Evolutionary conservation across 1,140 invertebrate genomes (phyloP).

Genomic region (Nixonia krombeini): DNA sequence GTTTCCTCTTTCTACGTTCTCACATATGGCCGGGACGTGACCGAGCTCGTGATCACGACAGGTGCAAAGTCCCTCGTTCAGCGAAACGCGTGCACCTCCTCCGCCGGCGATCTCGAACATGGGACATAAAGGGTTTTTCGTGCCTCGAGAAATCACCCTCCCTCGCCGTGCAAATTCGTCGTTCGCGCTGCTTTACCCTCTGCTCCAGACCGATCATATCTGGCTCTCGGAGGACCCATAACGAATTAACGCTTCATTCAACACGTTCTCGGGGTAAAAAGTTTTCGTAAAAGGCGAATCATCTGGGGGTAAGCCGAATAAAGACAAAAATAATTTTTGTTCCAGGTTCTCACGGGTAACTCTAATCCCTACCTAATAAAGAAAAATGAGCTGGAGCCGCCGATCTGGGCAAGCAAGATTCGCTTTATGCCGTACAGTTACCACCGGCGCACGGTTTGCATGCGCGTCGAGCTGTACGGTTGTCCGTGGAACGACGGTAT

Average conservation of each 20-base stretch:
- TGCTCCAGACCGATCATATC: no score
- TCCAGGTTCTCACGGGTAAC: slow-evolving; percentile 84
- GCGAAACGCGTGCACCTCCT: slow-evolving; percentile 30
- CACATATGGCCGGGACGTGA: slow-evolving; percentile 59
- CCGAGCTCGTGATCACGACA: slow-evolving; percentile 54
- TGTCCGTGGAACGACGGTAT: slow-evolving; percentile 79
- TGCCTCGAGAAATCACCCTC: slow-evolving; percentile 29
- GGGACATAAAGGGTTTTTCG: slow-evolving; percentile 30
- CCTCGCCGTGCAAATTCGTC: slow-evolving; percentile 33
- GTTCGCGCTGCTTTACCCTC: no score
- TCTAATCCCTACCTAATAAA: slow-evolving; percentile 86
- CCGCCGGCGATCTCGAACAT: slow-evolving; percentile 27
- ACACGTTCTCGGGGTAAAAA: no score
- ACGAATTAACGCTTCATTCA: no score
- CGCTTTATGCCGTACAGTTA: slow-evolving; percentile 88
- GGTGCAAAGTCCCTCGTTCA: slow-evolving; percentile 52
- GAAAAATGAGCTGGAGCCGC: slow-evolving; percentile 81
- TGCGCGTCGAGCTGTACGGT: slow-evolving; percentile 87
- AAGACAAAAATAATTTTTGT: slow-evolving; percentile 5
- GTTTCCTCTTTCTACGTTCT: slow-evolving; percentile 52
- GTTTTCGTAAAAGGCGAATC: no score
- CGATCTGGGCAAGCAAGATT: slow-evolving; percentile 84
- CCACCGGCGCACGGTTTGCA: slow-evolving; percentile 87
- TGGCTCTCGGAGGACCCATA: no score
- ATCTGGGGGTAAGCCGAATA: no score